Base-by-base conservation (phyloP, 2,113 vertebrate species). In the Ictalurus furcatus region DNA sequence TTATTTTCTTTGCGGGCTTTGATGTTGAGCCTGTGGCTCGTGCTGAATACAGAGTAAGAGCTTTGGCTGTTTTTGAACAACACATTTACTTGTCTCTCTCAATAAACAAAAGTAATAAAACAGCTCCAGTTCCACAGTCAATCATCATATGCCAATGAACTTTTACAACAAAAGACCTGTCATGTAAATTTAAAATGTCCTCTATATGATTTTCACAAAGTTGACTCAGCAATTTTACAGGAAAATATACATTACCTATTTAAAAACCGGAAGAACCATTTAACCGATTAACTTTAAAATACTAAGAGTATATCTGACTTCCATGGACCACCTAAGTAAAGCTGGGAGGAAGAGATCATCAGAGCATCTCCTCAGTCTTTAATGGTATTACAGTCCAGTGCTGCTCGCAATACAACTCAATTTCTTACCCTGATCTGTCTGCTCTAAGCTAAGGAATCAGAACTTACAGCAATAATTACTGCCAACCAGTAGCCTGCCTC, bases 281-380 rank as follows among this genome's bases (percentile, higher is more conserved):
- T 40, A 0, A 25, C 48, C 17, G 17, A 81, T 81, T 30, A 30
- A 56, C 14, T 56, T 44, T 16, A 48, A 48, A 76, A 25, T 48
- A 14, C 11, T 11, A 25, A 28, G 37, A 78, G 40, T 25, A 28
- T 78, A 25, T 78, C 23, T 78, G 25, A 48, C 40, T 48, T 48
- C 23, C 30, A 61, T 83, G 4, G 30, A 40, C 1, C 54, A 34
- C 19, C 80, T 23, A 61, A 84, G 91, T 91, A 92, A 93, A 93
- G 92, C 93, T 93, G 91, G 88, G 84, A 91, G 87, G 54, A 28
- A 91, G 34, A 94, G 88, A 88, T 92, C 92, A 89, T 89, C 89
- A 90, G 21, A 65, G 89, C 88, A 94, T 93, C 92, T 90, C 67
- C 91, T 89, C 82, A 80, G 90, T 90, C 89, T 84, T 86, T 90